phyloP scores from a whole-genome alignment of 2,113 vertebrate species.

The Brachirus orientalis region DNA sequence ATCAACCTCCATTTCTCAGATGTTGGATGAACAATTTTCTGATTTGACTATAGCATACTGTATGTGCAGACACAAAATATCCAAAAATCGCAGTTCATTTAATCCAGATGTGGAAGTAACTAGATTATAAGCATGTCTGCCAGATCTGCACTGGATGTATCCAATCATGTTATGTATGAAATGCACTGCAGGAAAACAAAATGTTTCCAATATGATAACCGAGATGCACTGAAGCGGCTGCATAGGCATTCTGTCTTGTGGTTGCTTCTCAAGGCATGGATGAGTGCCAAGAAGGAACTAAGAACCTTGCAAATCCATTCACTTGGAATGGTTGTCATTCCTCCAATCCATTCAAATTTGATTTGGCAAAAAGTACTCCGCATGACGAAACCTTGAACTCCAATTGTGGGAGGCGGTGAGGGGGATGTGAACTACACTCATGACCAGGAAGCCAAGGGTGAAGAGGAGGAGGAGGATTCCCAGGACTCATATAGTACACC shows the following conservation, averaged over 20 bases:
- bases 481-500: slow-evolving; percentile 32
- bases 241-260: slow-evolving; percentile 51
- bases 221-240: slow-evolving; percentile 54
- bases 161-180: slow-evolving; percentile 67
- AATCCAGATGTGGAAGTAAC: slow-evolving; percentile 69
- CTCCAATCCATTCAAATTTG: slow-evolving; percentile 79
- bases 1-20: slow-evolving; percentile 28
- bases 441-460: slow-evolving; percentile 48
- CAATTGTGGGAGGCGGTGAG: slow-evolving; percentile 57
- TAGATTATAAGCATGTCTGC: slow-evolving; percentile 56
- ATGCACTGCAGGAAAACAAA: slow-evolving; percentile 42
- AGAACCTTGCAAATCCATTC: slow-evolving; percentile 76
- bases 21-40: slow-evolving; percentile 32
- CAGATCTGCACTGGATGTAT: slow-evolving; percentile 61
- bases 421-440: slow-evolving; percentile 57
- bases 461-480: slow-evolving; percentile 48
- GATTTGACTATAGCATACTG: slow-evolving; percentile 43
- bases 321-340: slow-evolving; percentile 74
- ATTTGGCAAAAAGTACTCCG: slow-evolving; percentile 76
- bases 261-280: slow-evolving; percentile 47
- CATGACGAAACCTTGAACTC: slow-evolving; percentile 69
- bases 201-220: slow-evolving; percentile 46
- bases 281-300: slow-evolving; percentile 69
- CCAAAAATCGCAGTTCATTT: slow-evolving; percentile 40
- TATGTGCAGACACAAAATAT: slow-evolving; percentile 48